Conservation (phyloP, 2,797 vertebrate genomes). For the Zenarchopterus dispar region DNA sequence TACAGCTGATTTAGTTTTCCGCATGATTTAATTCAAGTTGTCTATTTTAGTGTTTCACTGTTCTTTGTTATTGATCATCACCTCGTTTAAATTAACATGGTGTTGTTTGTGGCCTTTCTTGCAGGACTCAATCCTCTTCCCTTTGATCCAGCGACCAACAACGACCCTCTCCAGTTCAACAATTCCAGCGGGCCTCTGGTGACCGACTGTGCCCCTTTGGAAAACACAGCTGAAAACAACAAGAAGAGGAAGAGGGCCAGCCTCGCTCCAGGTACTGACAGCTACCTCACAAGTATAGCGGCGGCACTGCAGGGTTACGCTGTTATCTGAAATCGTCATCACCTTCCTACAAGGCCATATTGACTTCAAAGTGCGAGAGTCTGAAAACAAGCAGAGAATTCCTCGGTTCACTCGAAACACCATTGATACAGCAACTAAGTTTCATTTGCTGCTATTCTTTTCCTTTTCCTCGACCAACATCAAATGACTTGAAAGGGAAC, state of each 20-base stretch:
- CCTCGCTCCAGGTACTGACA: conserved; percentile 85
- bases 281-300: conserved; percentile 3
- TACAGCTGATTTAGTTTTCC: not conserved
- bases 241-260: conserved; percentile 90
- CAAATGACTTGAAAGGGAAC: conserved; percentile 34
- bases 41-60: conserved; percentile 6
- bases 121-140: conserved; percentile 89
- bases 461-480: conserved; percentile 21
- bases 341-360: conserved; percentile 31
- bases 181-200: conserved; percentile 77
- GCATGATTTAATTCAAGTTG: not conserved
- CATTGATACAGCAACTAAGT: conserved; percentile 32
- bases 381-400: conserved; percentile 15
- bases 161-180: conserved; percentile 86
- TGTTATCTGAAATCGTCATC: conserved; percentile 28
- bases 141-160: conserved; percentile 88
- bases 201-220: conserved; percentile 81
- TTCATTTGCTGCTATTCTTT: conserved; percentile 25
- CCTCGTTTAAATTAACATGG: conserved; percentile 2
- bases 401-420: conserved; percentile 11
- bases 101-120: conserved; percentile 52
- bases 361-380: conserved; percentile 32
- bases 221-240: conserved; percentile 85
- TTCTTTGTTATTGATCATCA: not conserved
- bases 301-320: conserved; percentile 25